Base-by-base conservation (phyloP, 1,140 invertebrate genomes). In the Carposina sasakii region DNA sequence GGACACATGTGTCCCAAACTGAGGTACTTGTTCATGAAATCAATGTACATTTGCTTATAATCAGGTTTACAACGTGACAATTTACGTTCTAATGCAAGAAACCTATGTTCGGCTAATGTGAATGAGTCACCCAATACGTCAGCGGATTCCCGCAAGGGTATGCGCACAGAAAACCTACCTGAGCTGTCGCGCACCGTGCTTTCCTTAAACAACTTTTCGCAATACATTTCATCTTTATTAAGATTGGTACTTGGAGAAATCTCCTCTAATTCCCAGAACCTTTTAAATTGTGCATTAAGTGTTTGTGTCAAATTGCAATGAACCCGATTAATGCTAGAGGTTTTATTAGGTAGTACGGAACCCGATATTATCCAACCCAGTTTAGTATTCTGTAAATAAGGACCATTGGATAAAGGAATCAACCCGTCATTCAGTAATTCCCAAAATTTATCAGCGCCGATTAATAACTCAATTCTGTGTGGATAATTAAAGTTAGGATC, bases 1-100 rank as follows among this genome's bases (percentile, higher is more conserved):
- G 33, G 15, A 34, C 19, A 34, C 1, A 16, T 16, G 9, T 34
- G 6, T 34, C 33, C 49, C 9, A 59, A 15, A 4, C 19, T 13
- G 8, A 20, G 9, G 31, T 56, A 63, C 23, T 63, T 53, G 6
- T 26, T 16, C 51, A 63, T 63, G 22, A 63, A 63, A 2, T 56
- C 39, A 21, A 16, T 37, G 28, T 63, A 63, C 26, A 34, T 30
- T 12, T 54, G 28, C 17, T 33, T 33, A 44, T 52, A 42, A 10
- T 12, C 16, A 2, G 46, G 45, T 13, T 48, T 10, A 17, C 30
- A 48, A n/a, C n/a, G n/a, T 36, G 54, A 16, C 26, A 47, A 19
- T 24, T 47, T 52, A 36, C 45, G 48, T 33, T 63, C 60, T 22
- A 59, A 47, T 20, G 60, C 52, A 12, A 53, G 24, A 28, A 55